Percentiles rank a stretch among this genome's conserved stretches.
Conservation (phyloP, 2,113 vertebrate species). For the Rutilus rutilus region DNA sequence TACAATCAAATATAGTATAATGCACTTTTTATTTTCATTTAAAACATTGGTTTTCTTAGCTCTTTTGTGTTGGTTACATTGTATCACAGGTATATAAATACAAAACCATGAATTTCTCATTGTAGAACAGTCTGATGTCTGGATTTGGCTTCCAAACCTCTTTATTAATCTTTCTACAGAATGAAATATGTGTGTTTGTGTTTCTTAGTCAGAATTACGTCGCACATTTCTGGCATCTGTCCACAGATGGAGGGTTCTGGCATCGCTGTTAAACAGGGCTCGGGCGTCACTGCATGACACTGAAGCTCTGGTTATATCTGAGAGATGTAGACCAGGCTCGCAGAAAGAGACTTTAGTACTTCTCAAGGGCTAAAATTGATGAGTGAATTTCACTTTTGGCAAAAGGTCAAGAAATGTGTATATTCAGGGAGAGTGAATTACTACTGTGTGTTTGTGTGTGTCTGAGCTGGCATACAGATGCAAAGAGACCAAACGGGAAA, state of each 20-base stretch:
- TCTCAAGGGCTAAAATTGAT: background rate
- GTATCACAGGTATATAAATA: no score
- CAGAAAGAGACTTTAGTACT: background rate
- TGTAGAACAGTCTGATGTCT: background rate
- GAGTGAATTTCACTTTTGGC: background rate
- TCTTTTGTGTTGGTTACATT: background rate
- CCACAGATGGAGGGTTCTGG: background rate
- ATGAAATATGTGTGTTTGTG: slow-evolving; percentile 13
- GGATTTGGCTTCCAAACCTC: background rate
- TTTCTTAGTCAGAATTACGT: background rate
- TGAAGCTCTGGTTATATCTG: background rate
- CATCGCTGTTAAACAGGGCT: background rate
- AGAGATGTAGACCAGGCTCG: slow-evolving; percentile 3
- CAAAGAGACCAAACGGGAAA: slow-evolving; percentile 61
- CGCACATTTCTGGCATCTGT: background rate
- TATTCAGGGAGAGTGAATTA: background rate
- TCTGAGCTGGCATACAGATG: slow-evolving; percentile 14
- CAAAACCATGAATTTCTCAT: background rate
- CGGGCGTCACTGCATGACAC: background rate
- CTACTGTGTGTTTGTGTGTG: background rate
- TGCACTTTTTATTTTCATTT: background rate
- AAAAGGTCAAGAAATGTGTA: background rate
- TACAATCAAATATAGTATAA: background rate
- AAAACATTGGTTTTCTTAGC: no score
- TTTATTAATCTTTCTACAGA: background rate